phyloP scores from a whole-genome alignment of 1,140 invertebrate genomes.

The Sinella curviseta region DNA sequence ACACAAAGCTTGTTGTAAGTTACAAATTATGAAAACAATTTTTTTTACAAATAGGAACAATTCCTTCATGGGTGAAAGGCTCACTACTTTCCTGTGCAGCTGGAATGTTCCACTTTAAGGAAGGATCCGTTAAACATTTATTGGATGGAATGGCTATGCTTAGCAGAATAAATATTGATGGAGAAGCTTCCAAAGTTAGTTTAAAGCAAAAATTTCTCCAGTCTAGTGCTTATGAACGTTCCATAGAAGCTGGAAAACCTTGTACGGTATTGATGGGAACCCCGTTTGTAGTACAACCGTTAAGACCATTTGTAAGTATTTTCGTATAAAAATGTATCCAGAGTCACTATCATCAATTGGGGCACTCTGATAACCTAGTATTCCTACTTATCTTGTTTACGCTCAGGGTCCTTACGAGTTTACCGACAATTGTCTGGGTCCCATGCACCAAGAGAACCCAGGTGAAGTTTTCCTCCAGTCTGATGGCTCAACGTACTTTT shows the following conservation, averaged over 20 bases:
- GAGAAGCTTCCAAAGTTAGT: not conserved
- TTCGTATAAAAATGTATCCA: not conserved
- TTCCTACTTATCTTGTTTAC: constrained; percentile 1
- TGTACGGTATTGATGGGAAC: not conserved
- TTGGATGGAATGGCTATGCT: constrained; percentile 20
- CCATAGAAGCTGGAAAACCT: constrained; percentile 1
- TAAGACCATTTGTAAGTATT: constrained; percentile 4
- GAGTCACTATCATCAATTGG: not conserved
- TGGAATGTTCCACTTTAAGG: constrained; percentile 11
- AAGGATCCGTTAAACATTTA: not conserved
- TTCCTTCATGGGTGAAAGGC: constrained; percentile 11
- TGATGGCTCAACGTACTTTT: constrained; percentile 12
- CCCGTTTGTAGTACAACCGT: not conserved
- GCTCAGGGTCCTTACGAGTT: constrained; percentile 16
- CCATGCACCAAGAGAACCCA: not conserved
- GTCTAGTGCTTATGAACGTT: not conserved
- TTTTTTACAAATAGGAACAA: not conserved
- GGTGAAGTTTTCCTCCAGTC: constrained; percentile 7
- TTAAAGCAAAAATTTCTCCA: not conserved
- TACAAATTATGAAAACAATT: not conserved
- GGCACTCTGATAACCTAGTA: not conserved
- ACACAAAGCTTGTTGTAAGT: not conserved
- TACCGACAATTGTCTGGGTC: constrained; percentile 20
- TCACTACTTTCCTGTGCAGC: not conserved
- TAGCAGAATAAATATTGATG: not conserved